Evolutionary conservation across 1,140 invertebrate species (phyloP), one percentile per base, ranked within the genome.

Genomic region (Episyrphus balteatus): DNA sequence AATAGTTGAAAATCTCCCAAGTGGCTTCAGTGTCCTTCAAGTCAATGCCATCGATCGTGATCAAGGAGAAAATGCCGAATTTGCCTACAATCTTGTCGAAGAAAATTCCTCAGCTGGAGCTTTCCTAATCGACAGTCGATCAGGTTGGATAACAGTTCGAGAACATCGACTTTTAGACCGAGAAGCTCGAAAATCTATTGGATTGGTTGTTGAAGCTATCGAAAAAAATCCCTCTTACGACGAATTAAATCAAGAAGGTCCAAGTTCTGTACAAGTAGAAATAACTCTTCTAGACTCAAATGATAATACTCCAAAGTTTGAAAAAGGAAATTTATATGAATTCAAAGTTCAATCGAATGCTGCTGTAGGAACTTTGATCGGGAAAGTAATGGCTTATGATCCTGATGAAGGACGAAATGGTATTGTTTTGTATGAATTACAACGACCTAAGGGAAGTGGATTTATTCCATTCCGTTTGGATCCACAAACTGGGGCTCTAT

Each of bases 1-100:
- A 51, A 91, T 92, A 42, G 86, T 92, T 39, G 88, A 92, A 62
- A 92, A 92, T 65, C 70, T 92, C 31, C 89, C 88, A 0, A 88
- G 87, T 54, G 88, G 88, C 49, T 87, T 87, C 54, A 88, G 84
- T 57, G 85, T 90, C 0, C 64, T 88, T 1, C 85, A 88, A 73
- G 85, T 89, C 1, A 76, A 86, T 47, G 87, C 87, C 0, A 72
- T 75, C 1, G 87, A 91, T 61, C 76, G 75, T 26, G 86, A 90
- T 61, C 82, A 87, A 72, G 86, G 81, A 0, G 84, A 88, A 47
- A 92, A 92, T 66, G 82, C 81, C 0, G 81, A 88, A 53, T 92
- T 92, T 58, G 76, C 75, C 1, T 92, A 90, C 61, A 78, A 85
- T 51, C 65, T 92, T 1, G 53, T 55, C 8, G 62, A 66, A 12